Evolutionary conservation across 2,888 invertebrate species (phyloP).

Genomic region (Drosophila paranaensis): DNA sequence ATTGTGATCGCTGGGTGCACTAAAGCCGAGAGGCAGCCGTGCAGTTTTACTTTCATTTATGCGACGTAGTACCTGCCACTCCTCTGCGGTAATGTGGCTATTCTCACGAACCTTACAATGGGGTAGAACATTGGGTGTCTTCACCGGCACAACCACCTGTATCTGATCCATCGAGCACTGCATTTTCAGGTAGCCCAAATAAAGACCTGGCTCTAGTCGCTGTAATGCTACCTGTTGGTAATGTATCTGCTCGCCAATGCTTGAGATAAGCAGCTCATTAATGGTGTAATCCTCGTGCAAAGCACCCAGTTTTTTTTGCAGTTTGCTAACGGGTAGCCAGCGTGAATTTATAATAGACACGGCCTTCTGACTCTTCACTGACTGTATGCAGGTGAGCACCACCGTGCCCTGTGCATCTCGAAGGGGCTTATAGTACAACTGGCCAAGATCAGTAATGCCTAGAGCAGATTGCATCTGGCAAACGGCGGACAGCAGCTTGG

Average conservation of each 20-base stretch:
- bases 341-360: constrained; percentile 95
- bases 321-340: constrained; percentile 95
- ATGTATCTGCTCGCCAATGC: constrained; percentile 92
- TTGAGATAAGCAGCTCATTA: constrained; percentile 93
- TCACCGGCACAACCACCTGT: constrained; percentile 95
- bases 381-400: constrained; percentile 94
- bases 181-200: constrained; percentile 98
- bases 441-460: constrained; percentile 96
- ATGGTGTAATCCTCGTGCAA: constrained; percentile 91
- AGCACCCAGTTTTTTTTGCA: constrained; percentile 91
- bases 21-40: constrained; percentile 77
- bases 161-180: constrained; percentile 98
- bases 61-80: constrained; percentile 95
- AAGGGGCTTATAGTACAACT: constrained; percentile 96
- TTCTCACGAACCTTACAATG: constrained; percentile 97
- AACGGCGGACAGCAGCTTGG: constrained; percentile 96
- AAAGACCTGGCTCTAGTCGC: constrained; percentile 93
- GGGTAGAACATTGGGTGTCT: constrained; percentile 97
- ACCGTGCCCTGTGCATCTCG: constrained; percentile 95
- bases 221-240: constrained; percentile 90
- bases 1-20: constrained; percentile 60
- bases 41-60: constrained; percentile 49
- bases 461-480: constrained; percentile 96
- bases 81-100: constrained; percentile 98
- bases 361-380: constrained; percentile 88